Conservation (phyloP, 2,888 invertebrate genomes). For the Cistogaster globosa region DNA sequence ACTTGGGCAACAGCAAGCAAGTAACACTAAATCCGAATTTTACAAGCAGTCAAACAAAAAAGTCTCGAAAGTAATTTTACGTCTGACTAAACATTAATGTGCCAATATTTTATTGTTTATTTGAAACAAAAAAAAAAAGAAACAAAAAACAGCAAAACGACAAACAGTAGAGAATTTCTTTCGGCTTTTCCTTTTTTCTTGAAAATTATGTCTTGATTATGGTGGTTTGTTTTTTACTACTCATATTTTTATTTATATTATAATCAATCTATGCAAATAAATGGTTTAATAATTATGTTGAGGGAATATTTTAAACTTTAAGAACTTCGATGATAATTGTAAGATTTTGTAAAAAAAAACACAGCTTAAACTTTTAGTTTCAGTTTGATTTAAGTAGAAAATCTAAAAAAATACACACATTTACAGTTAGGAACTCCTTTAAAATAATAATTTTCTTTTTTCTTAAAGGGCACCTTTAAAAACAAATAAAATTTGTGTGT, state of each 20-base stretch:
- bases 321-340: background rate
- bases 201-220: conserved; percentile 75
- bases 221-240: conserved; percentile 55
- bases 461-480: no score
- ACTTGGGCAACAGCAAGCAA: conserved; percentile 32
- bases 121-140: conserved; percentile 73
- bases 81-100: conserved; percentile 83
- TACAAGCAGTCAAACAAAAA: conserved; percentile 69
- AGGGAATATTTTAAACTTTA: background rate
- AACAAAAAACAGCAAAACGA: conserved; percentile 72
- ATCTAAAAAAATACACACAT: no score
- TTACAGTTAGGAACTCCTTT: no score
- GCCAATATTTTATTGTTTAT: conserved; percentile 83
- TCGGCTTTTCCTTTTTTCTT: conserved; percentile 20
- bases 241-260: conserved; percentile 28
- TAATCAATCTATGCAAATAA: conserved; percentile 32
- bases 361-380: no score
- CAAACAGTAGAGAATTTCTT: conserved; percentile 72
- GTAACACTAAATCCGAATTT: conserved; percentile 48
- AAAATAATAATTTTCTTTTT: no score
- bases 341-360: no score
- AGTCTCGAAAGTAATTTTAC: conserved; percentile 83
- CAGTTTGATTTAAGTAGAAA: no score
- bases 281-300: conserved; percentile 35
- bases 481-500: no score